phyloP scores from a whole-genome alignment of 2,888 invertebrate genomes.

The Calameuta idolon region DNA sequence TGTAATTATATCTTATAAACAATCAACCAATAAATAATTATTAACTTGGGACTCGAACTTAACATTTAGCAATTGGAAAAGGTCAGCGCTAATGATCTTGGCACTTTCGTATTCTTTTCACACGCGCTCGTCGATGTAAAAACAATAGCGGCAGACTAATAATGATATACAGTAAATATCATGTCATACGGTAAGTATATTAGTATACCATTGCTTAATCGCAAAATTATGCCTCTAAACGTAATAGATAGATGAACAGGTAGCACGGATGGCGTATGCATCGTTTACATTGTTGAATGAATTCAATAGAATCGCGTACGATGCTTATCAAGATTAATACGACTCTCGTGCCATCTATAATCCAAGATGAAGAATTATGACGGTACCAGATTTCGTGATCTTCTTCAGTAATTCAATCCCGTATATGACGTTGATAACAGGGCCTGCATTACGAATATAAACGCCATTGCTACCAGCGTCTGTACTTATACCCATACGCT shows the following conservation, averaged over 20 bases:
- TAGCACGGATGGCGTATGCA: not conserved
- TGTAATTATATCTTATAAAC: not conserved
- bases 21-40: not conserved
- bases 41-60: not conserved
- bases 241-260: constrained; percentile 13
- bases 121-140: constrained; percentile 18
- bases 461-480: constrained; percentile 5
- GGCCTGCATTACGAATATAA: not conserved
- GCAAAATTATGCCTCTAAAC: constrained; percentile 31
- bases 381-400: not conserved
- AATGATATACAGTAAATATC: constrained; percentile 36
- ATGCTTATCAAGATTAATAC: not conserved
- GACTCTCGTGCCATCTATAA: not conserved
- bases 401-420: not conserved
- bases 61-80: constrained; percentile 11
- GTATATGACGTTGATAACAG: not conserved
- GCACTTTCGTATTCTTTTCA: not conserved
- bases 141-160: constrained; percentile 22
- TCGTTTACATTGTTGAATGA: not conserved
- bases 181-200: constrained; percentile 36
- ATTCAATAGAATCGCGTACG: not conserved
- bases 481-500: not conserved
- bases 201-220: constrained; percentile 35
- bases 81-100: not conserved
- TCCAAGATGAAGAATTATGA: not conserved